Evolutionary conservation across 1,140 invertebrate species (phyloP), one percentile per base, ranked within the genome.

Genomic region (Sipha flava): DNA sequence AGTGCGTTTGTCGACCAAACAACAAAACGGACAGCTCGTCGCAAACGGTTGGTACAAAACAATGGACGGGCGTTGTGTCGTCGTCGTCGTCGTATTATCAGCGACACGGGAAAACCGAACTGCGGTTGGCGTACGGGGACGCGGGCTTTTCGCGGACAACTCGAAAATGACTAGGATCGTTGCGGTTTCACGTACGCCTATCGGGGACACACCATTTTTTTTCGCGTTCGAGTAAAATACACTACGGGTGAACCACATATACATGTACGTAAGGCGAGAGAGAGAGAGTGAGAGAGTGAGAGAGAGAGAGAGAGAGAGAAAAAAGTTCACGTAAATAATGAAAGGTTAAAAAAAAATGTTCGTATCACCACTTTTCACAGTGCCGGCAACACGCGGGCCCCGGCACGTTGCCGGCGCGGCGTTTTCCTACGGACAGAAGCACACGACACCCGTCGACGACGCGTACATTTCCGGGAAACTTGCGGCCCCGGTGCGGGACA

Each of bases 251-350:
- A 77, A 34, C 40, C 12, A 77, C 73, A 37, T 34, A 34, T 59
- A 54, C 26, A 12, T 2, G 47, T 16, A 59, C 29, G 18, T 34
- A 77, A 52, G 29, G 43, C 59, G 57, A 59, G 40, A 29, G 12
- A 16, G 23, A 14, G 16, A n/a, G n/a, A n/a, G n/a, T n/a, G n/a
- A n/a, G n/a, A n/a, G n/a, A n/a, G n/a, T n/a, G n/a, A n/a, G n/a
- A n/a, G n/a, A n/a, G n/a, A n/a, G n/a, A n/a, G n/a, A n/a, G n/a
- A n/a, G n/a, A n/a, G 29, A 77, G 59, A 40, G 34, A 52, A 57
- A 77, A 77, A 77, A 77, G 73, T 77, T 77, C 73, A 77, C 73
- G 73, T 77, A 77, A 77, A 77, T 77, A 77, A 77, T 77, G 73
- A 77, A 77, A 77, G 73, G 73, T 77, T 77, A 77, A 37, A 59